These are phyloP conservation scores for Rhizomys pruinosus DNA, from an alignment of 2,113 vertebrate species.

Conservation along the genomic window DNA sequence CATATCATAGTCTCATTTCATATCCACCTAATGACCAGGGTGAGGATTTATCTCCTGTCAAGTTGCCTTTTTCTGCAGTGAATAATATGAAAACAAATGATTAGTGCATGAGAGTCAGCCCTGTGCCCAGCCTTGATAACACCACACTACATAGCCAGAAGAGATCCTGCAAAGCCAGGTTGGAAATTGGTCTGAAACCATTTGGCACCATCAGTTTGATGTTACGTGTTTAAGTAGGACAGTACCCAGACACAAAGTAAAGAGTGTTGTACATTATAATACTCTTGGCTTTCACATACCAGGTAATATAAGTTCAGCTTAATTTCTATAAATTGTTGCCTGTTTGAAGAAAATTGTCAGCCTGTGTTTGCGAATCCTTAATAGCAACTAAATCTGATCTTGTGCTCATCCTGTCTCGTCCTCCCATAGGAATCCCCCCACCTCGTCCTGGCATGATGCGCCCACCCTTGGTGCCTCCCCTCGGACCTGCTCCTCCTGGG, in stretches of 20 bases:
- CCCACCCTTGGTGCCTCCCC: conserved; percentile 90
- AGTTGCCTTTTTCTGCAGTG: background rate
- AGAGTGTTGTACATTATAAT: background rate
- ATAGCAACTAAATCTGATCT: background rate
- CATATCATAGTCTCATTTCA: background rate
- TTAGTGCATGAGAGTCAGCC: background rate
- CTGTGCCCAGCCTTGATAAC: background rate
- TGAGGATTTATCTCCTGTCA: background rate
- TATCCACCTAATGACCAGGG: background rate
- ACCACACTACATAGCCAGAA: background rate
- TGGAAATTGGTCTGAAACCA: conserved; percentile 4
- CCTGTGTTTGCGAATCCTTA: background rate
- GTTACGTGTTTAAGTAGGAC: conserved; percentile 42
- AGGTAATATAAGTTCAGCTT: background rate
- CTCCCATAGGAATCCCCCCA: conserved; percentile 93
- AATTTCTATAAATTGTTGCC: conserved; percentile 37
- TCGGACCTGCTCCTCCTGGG: conserved; percentile 90
- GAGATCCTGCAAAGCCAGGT: background rate
- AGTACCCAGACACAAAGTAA: too few species aligned
- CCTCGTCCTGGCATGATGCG: conserved; percentile 94
- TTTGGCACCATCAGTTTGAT: background rate
- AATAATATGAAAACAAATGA: background rate
- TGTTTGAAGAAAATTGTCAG: background rate
- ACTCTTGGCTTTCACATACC: background rate
- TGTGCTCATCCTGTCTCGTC: background rate